Evolutionary conservation across 2,888 invertebrate species (phyloP).

Genomic region (Brachylomia viminalis): DNA sequence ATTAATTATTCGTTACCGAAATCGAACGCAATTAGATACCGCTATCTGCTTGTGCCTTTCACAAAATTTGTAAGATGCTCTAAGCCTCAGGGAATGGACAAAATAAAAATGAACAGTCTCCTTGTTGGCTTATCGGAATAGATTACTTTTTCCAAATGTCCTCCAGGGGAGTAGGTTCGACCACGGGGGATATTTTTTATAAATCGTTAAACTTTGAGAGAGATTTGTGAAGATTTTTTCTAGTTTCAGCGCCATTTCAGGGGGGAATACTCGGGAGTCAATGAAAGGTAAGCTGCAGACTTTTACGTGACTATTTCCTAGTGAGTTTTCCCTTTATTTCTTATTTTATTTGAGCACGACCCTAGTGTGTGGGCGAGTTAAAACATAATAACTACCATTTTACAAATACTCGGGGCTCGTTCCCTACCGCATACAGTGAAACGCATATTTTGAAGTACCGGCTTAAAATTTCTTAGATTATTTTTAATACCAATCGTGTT

Average conservation of each 20-base stretch:
- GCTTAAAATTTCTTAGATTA: slow-evolving; percentile 80
- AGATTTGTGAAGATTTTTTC: slow-evolving; percentile 69
- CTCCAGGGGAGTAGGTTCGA: slow-evolving; percentile 78
- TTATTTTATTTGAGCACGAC: slow-evolving; percentile 79
- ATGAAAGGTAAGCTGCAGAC: slow-evolving; percentile 56
- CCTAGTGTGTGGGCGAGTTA: slow-evolving; percentile 85
- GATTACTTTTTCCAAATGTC: slow-evolving; percentile 88
- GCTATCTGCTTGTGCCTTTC: slow-evolving; percentile 66
- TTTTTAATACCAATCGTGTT: slow-evolving; percentile 82
- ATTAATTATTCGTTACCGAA: no score
- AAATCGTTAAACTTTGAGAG: slow-evolving; percentile 76
- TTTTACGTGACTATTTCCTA: slow-evolving; percentile 76
- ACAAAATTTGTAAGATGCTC: slow-evolving; percentile 77
- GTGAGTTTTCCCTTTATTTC: slow-evolving; percentile 72
- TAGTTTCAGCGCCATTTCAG: slow-evolving; percentile 65
- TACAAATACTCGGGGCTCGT: slow-evolving; percentile 77
- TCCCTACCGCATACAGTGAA: slow-evolving; percentile 87
- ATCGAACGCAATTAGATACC: background rate
- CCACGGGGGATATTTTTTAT: slow-evolving; percentile 75
- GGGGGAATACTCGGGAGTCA: slow-evolving; percentile 56
- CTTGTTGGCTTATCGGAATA: slow-evolving; percentile 89
- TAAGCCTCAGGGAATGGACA: slow-evolving; percentile 88
- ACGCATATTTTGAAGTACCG: slow-evolving; percentile 85
- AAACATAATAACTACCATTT: slow-evolving; percentile 84
- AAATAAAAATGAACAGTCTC: slow-evolving; percentile 89